Conservation (phyloP, 2,888 invertebrate species). For the Lucinisca nassula region DNA sequence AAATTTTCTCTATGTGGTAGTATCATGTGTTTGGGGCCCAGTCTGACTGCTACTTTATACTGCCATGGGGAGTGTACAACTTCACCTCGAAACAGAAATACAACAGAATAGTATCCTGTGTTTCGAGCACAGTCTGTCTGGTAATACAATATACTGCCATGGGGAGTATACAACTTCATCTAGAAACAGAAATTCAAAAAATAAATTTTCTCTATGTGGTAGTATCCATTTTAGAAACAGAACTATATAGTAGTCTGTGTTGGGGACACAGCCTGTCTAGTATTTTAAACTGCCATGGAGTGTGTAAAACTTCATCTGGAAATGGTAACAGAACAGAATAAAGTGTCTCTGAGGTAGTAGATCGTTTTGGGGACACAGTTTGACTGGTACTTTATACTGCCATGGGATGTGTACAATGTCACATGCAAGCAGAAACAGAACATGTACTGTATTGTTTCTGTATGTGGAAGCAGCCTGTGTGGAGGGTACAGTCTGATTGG, state of each 20-base stretch:
- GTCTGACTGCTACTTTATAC: slow-evolving; percentile 97
- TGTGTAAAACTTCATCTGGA: neutral
- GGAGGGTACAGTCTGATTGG: neutral
- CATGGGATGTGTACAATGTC: slow-evolving; percentile 93
- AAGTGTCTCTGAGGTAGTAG: too few relatives aligned
- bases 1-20: slow-evolving; percentile 98
- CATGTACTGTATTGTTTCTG: too few relatives aligned
- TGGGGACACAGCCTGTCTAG: slow-evolving; percentile 92
- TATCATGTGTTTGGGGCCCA: slow-evolving; percentile 99
- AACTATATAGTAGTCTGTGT: slow-evolving; percentile 95
- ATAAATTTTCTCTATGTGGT: too few relatives aligned
- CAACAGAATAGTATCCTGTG: slow-evolving; percentile 99
- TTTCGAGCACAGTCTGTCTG: slow-evolving; percentile 99
- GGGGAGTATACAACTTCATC: slow-evolving; percentile 92
- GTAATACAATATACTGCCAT: slow-evolving; percentile 97
- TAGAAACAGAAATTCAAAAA: too few relatives aligned
- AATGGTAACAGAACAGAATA: too few relatives aligned
- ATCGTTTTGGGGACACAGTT: too few relatives aligned
- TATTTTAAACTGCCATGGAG: too few relatives aligned
- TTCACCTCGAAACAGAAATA: too few relatives aligned
- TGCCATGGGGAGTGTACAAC: slow-evolving; percentile 95
- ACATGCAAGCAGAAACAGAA: slow-evolving; percentile 63
- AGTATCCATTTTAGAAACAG: too few relatives aligned
- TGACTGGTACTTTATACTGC: slow-evolving; percentile 97
- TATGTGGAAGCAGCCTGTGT: too few relatives aligned